Evolutionary conservation across 2,888 invertebrate genomes (phyloP).

Genomic region (Rutpela maculata): DNA sequence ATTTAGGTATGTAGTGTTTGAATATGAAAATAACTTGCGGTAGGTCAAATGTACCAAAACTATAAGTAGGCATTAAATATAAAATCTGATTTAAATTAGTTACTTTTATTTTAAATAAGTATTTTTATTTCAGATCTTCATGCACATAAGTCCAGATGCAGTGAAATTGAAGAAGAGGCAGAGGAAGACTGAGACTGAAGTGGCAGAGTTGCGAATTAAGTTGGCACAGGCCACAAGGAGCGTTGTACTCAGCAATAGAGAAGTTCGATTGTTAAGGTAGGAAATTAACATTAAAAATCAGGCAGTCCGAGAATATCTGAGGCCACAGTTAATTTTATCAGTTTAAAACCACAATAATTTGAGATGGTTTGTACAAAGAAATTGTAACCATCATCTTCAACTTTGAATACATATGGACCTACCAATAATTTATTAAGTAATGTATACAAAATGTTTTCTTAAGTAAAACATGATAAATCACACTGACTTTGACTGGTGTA

Average conservation of each 20-base stretch:
- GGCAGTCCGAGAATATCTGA: background rate
- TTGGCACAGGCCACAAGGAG: slow-evolving; percentile 88
- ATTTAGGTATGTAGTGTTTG: too few relatives aligned
- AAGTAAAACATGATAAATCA: too few relatives aligned
- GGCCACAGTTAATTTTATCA: too few relatives aligned
- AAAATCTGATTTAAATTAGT: background rate
- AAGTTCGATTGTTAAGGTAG: slow-evolving; percentile 88
- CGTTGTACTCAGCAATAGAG: slow-evolving; percentile 93
- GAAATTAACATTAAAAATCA: slow-evolving; percentile 24
- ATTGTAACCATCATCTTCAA: too few relatives aligned
- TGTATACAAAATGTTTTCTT: too few relatives aligned
- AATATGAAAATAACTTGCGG: background rate
- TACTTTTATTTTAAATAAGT: background rate
- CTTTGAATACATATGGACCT: too few relatives aligned
- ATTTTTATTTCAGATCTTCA: slow-evolving; percentile 75
- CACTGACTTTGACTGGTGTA: too few relatives aligned
- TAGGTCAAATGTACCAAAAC: slow-evolving; percentile 13
- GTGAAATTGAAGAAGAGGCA: slow-evolving; percentile 92
- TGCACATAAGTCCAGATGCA: slow-evolving; percentile 90
- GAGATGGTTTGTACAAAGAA: too few relatives aligned
- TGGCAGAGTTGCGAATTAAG: slow-evolving; percentile 89
- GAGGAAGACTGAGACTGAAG: slow-evolving; percentile 93
- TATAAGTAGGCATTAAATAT: background rate
- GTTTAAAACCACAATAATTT: too few relatives aligned
- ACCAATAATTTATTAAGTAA: too few relatives aligned